phyloP scores from a whole-genome alignment of 2,888 invertebrate species.

The Romanomermis culicivorax region DNA sequence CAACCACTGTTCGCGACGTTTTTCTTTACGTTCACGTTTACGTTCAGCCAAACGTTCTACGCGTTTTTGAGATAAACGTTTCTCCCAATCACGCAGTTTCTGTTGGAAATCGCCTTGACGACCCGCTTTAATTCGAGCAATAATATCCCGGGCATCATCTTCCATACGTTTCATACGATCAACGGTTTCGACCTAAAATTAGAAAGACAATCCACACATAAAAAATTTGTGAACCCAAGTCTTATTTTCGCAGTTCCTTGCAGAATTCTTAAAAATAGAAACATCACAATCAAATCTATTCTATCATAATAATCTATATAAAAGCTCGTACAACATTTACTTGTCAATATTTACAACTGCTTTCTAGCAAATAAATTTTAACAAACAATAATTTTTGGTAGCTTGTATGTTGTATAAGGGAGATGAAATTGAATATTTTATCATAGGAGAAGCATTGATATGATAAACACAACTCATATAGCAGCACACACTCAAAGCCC shows the following conservation, averaged over 20 bases:
- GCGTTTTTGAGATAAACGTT: neutral
- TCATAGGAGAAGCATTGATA: too few species aligned
- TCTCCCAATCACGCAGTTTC: neutral
- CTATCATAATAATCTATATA: too few species aligned
- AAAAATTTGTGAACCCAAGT: neutral
- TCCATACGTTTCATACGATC: conserved; percentile 2
- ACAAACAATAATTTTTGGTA: too few species aligned
- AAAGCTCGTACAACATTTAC: too few species aligned
- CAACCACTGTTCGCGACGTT: neutral
- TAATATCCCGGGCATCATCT: neutral
- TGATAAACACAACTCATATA: too few species aligned
- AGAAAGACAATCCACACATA: neutral
- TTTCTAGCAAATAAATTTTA: too few species aligned
- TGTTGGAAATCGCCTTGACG: neutral
- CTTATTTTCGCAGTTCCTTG: neutral
- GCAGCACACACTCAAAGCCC: too few species aligned
- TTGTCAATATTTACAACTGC: too few species aligned
- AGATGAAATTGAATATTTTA: too few species aligned
- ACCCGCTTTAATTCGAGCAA: neutral
- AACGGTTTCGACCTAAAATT: conserved; percentile 22
- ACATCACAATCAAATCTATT: too few species aligned
- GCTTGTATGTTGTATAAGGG: too few species aligned
- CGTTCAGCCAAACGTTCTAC: neutral
- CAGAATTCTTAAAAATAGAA: too few species aligned
- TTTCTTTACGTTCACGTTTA: neutral